Conservation (phyloP, 1,140 invertebrate species). For the Asobara japonica region DNA sequence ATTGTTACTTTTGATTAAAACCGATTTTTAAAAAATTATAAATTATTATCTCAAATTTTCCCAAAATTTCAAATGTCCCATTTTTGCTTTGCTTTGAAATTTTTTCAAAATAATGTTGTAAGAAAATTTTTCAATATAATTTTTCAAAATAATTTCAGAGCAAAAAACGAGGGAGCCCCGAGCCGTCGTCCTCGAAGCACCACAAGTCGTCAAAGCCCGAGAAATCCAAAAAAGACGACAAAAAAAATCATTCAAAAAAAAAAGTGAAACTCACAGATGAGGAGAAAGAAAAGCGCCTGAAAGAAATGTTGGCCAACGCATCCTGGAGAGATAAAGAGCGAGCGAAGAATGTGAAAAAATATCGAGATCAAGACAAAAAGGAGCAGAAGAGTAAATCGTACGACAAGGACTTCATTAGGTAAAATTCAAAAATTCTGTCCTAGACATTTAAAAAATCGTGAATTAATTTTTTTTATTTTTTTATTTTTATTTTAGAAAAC, state of each 20-base stretch:
- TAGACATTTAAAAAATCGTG: background rate
- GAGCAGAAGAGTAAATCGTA: slow-evolving; percentile 67
- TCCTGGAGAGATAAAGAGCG: slow-evolving; percentile 76
- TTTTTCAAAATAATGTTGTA: slow-evolving; percentile 3
- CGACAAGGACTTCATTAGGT: slow-evolving; percentile 70
- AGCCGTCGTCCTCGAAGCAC: slow-evolving; percentile 6
- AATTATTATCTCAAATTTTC: no score
- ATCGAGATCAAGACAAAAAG: slow-evolving; percentile 72
- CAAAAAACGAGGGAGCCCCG: slow-evolving; percentile 59
- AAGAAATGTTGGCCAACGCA: slow-evolving; percentile 87
- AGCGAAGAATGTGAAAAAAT: slow-evolving; percentile 71
- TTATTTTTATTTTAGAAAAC: slow-evolving; percentile 67
- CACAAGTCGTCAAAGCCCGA: slow-evolving; percentile 54
- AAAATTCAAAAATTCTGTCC: slow-evolving; percentile 31
- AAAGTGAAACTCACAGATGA: slow-evolving; percentile 43
- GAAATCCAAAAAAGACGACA: slow-evolving; percentile 47
- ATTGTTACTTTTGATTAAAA: no score
- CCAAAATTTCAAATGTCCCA: no score
- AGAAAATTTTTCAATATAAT: slow-evolving; percentile 16
- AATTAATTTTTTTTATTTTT: slow-evolving; percentile 17
- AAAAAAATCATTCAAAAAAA: slow-evolving; percentile 56
- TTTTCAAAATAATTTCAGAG: slow-evolving; percentile 33
- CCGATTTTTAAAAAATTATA: no score
- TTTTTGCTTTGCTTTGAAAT: no score
- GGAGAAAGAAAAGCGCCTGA: slow-evolving; percentile 61